A percentile compares a stretch with the other conserved stretches of the same genome.
phyloP scores from a whole-genome alignment of 2,797 vertebrate species.

The Astyanax mexicanus region DNA sequence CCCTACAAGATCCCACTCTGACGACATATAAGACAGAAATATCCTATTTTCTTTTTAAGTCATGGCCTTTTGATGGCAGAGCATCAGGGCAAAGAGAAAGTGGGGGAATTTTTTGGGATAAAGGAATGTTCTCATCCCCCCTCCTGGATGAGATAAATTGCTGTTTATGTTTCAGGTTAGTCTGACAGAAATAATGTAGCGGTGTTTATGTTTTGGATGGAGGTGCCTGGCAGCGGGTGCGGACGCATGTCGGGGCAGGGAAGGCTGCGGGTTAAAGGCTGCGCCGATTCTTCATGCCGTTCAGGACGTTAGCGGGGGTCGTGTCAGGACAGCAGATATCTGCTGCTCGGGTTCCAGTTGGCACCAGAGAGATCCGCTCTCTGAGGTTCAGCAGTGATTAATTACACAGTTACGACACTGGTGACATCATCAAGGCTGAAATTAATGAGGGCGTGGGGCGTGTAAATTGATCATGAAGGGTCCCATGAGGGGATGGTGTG shows the following conservation, averaged over 20 bases:
- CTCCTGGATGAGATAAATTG: slow-evolving; percentile 57
- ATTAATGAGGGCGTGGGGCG: too few species aligned
- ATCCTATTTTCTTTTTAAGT: background rate
- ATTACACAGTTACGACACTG: background rate
- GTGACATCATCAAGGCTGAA: background rate
- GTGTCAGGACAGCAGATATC: background rate
- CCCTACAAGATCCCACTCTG: too few species aligned
- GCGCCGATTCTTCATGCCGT: background rate
- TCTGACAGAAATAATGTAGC: slow-evolving; percentile 60
- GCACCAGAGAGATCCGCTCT: background rate
- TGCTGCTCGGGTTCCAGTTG: slow-evolving; percentile 3
- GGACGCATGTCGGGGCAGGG: slow-evolving; percentile 48
- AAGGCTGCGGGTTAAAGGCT: slow-evolving; percentile 19
- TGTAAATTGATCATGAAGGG: too few species aligned
- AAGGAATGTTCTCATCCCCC: slow-evolving; percentile 51
- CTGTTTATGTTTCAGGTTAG: slow-evolving; percentile 62
- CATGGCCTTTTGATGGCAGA: slow-evolving; percentile 11
- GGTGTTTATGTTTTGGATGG: slow-evolving; percentile 56
- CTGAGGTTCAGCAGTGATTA: background rate
- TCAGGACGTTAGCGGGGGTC: background rate
- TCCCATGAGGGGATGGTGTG: too few species aligned
- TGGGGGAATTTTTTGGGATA: slow-evolving; percentile 38
- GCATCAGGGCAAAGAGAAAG: slow-evolving; percentile 44
- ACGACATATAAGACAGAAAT: background rate
- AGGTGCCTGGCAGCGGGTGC: slow-evolving; percentile 37